Evolutionary conservation across 2,113 vertebrate genomes (phyloP).

Genomic region (Xiphophorus hellerii): DNA sequence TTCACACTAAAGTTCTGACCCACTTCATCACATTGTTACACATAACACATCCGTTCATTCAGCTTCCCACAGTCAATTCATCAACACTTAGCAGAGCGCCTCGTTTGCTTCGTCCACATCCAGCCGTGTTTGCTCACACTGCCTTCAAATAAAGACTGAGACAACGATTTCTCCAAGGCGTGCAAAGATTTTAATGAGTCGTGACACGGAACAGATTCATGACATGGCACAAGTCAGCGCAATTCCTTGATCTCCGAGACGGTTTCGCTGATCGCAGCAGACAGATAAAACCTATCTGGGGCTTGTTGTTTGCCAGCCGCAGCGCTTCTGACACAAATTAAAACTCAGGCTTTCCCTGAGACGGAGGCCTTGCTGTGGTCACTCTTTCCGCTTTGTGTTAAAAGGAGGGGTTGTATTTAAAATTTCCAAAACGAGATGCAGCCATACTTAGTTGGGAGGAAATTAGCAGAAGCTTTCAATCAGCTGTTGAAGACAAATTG

Average conservation of each 20-base stretch:
- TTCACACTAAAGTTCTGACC: constrained; percentile 35
- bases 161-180: constrained; percentile 5
- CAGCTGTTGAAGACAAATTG: constrained; percentile 9
- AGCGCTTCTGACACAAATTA: constrained; percentile 43
- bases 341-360: constrained; percentile 28
- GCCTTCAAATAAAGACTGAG: neutral
- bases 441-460: constrained; percentile 8
- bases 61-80: constrained; percentile 44
- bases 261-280: constrained; percentile 32
- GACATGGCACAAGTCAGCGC: neutral
- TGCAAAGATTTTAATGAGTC: neutral
- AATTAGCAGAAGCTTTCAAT: constrained; percentile 38
- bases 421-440: constrained; percentile 56
- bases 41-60: constrained; percentile 75
- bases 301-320: constrained; percentile 46
- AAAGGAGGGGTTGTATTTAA: constrained; percentile 67
- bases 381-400: constrained; percentile 41
- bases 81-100: constrained; percentile 10
- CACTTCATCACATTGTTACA: constrained; percentile 34
- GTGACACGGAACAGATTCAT: constrained; percentile 1
- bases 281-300: constrained; percentile 41
- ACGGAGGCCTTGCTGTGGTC: constrained; percentile 40
- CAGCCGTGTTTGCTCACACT: constrained; percentile 25
- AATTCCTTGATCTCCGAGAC: constrained; percentile 29
- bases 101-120: constrained; percentile 21